Conservation (phyloP, 1,140 invertebrate species). For the Caenorhabditis elegans region WBcel235 BX284603.4:9968501-9969000, state of each 20-base stretch:
- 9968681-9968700: neutral
- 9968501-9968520: neutral
- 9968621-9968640: constrained; percentile 22
- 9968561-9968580: constrained; percentile 27
- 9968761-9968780: neutral
- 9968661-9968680: neutral
- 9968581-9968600: constrained; percentile 29
- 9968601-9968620: neutral
- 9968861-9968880: neutral
- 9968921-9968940: too few species aligned
- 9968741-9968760: neutral
- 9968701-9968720: too few species aligned
- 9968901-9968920: too few species aligned
- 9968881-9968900: constrained; percentile 28
- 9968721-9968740: constrained; percentile 28
- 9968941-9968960: constrained; percentile 26
- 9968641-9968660: neutral
- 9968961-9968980: neutral
- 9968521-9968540: constrained; percentile 14
- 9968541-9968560: neutral
- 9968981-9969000: neutral
- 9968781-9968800: neutral
- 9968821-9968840: neutral
- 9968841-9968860: neutral
- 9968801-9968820: constrained; percentile 31